Evolutionary conservation across 2,888 invertebrate genomes (phyloP).

Genomic region (Tryphoninae sp.): DNA sequence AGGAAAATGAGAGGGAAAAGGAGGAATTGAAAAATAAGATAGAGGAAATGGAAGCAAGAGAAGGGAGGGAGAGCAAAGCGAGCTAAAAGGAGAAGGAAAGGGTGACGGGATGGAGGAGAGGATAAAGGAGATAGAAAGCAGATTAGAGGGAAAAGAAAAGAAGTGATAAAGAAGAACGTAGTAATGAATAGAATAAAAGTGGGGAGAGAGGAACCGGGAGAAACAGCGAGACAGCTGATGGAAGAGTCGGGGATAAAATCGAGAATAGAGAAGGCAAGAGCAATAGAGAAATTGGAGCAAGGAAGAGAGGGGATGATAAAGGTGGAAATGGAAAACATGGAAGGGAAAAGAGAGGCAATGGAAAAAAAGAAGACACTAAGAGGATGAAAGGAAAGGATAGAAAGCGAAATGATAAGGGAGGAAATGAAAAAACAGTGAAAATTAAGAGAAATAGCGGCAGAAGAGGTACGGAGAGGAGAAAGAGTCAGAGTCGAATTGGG

Average conservation of each 20-base stretch:
- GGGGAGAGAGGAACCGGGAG: neutral
- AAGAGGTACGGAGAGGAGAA: neutral
- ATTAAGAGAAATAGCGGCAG: neutral
- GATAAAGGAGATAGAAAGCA: neutral
- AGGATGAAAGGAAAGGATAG: neutral
- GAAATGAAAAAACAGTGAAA: neutral
- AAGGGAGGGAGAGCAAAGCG: neutral
- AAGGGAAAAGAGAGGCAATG: neutral
- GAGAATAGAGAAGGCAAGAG: neutral
- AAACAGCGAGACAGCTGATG: neutral
- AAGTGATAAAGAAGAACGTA: no score
- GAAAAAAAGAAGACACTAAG: neutral
- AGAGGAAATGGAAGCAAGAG: neutral
- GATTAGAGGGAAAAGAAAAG: no score
- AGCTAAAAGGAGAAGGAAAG: neutral
- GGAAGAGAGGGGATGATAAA: neutral
- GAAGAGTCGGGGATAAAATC: neutral
- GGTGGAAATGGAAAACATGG: neutral
- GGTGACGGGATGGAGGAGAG: neutral
- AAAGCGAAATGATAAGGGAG: neutral
- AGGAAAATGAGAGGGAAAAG: no score
- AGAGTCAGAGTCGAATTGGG: neutral
- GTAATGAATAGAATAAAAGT: no score
- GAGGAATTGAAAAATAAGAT: neutral
- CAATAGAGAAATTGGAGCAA: neutral